Conservation (phyloP, 2,113 vertebrate species). For the Hipposideros armiger region DNA sequence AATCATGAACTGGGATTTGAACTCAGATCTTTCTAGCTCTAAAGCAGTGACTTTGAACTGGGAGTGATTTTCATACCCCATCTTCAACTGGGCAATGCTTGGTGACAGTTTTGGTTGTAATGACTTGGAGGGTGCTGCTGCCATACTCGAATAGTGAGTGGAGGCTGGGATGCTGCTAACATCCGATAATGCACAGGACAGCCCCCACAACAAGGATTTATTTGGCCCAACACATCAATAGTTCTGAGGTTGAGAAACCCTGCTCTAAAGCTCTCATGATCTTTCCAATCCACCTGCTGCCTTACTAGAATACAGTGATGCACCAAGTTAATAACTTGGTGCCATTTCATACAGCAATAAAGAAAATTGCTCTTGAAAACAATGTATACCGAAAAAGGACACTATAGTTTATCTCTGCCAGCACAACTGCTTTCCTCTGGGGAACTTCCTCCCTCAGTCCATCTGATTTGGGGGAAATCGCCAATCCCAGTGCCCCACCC, state of each 20-base stretch:
- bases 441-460: neutral
- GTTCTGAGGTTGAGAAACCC: neutral
- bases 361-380: slow-evolving; percentile 24
- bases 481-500: neutral
- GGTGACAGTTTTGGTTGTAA: neutral
- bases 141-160: neutral
- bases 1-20: neutral
- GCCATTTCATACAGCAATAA: neutral
- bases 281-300: neutral
- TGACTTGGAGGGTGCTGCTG: neutral
- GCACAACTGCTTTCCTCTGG: neutral
- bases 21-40: neutral
- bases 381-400: neutral
- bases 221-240: neutral
- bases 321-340: slow-evolving; percentile 7
- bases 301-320: neutral
- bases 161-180: neutral
- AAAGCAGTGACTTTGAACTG: neutral
- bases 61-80: neutral
- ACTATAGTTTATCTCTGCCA: neutral
- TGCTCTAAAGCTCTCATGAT: neutral
- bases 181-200: neutral
- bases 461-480: neutral
- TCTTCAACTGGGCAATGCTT: neutral
- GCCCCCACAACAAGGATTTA: neutral